Evolutionary conservation across 2,797 vertebrate species (phyloP).

Genomic region (Miichthys miiuy): DNA sequence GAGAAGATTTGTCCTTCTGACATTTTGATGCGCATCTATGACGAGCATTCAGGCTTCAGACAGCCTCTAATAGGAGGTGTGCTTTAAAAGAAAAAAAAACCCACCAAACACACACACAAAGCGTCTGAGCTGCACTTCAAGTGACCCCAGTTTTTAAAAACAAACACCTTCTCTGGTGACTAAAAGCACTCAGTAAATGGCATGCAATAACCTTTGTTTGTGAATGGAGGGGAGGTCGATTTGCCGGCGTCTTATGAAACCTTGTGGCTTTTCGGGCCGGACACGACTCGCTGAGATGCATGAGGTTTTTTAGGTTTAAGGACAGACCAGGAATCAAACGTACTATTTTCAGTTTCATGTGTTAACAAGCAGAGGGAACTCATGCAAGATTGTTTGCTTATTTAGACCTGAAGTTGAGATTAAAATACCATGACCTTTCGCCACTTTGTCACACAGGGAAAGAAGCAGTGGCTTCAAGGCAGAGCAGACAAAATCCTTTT

Average conservation of each 20-base stretch:
- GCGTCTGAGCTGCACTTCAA: constrained; percentile 25
- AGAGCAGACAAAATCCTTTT: background rate
- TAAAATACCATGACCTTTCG: constrained; percentile 69
- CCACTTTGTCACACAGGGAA: constrained; percentile 16
- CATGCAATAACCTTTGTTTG: constrained; percentile 64
- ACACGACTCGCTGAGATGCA: constrained; percentile 18
- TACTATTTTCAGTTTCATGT: constrained; percentile 28
- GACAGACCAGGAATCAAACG: constrained; percentile 46
- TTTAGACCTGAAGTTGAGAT: constrained; percentile 41
- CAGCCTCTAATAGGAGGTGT: constrained; percentile 43
- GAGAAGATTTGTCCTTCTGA: constrained; percentile 45
- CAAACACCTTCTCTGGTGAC: constrained; percentile 59
- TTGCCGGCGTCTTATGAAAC: constrained; percentile 24
- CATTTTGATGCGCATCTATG: constrained; percentile 52
- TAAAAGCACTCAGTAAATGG: constrained; percentile 68
- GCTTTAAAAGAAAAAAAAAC: constrained; percentile 38
- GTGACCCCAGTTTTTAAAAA: constrained; percentile 73
- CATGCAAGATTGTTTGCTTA: constrained; percentile 36
- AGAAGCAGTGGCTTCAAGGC: constrained; percentile 16
- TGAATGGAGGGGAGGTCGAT: constrained; percentile 46
- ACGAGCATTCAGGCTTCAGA: constrained; percentile 41
- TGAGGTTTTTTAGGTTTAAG: constrained; percentile 24
- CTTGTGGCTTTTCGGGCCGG: constrained; percentile 33
- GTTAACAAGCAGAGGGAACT: constrained; percentile 41
- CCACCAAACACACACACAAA: constrained; percentile 19